A percentile compares a stretch with the other conserved stretches of the same genome.
These are phyloP conservation scores for Panulirus ornatus DNA, from an alignment of 1,140 invertebrate genomes.

Conservation along the genomic window DNA sequence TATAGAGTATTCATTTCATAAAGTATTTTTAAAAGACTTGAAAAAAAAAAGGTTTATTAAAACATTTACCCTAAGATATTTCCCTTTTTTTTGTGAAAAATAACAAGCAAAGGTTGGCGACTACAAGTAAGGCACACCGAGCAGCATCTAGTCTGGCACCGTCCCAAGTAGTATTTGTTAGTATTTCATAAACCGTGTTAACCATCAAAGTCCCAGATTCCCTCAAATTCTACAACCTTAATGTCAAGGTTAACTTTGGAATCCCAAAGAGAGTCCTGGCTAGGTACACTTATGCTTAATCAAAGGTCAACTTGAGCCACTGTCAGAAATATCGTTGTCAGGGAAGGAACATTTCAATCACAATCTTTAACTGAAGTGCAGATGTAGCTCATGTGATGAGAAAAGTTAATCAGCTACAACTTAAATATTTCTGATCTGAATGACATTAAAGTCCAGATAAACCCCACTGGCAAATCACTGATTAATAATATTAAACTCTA, in stretches of 20 bases:
- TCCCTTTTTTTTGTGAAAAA: not conserved
- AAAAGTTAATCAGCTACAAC: too few relatives aligned
- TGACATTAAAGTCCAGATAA: too few relatives aligned
- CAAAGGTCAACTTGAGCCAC: too few relatives aligned
- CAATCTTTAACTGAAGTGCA: too few relatives aligned
- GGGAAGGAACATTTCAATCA: too few relatives aligned
- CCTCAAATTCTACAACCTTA: not conserved
- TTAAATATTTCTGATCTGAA: too few relatives aligned
- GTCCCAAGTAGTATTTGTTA: not conserved
- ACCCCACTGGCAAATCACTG: too few relatives aligned
- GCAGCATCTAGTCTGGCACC: not conserved
- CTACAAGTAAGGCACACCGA: not conserved
- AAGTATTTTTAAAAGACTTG: not conserved
- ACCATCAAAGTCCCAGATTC: not conserved
- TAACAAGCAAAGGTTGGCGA: not conserved
- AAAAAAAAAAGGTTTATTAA: not conserved
- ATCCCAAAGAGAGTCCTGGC: not conserved
- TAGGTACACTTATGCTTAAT: too few relatives aligned
- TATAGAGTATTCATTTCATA: not conserved
- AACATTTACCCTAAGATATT: not conserved
- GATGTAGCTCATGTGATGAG: too few relatives aligned
- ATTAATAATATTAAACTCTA: too few relatives aligned
- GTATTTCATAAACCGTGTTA: not conserved
- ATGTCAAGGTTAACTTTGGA: not conserved
- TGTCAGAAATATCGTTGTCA: not conserved